Evolutionary conservation across 2,113 vertebrate species (phyloP).

Genomic region (Tauraco erythrolophus): DNA sequence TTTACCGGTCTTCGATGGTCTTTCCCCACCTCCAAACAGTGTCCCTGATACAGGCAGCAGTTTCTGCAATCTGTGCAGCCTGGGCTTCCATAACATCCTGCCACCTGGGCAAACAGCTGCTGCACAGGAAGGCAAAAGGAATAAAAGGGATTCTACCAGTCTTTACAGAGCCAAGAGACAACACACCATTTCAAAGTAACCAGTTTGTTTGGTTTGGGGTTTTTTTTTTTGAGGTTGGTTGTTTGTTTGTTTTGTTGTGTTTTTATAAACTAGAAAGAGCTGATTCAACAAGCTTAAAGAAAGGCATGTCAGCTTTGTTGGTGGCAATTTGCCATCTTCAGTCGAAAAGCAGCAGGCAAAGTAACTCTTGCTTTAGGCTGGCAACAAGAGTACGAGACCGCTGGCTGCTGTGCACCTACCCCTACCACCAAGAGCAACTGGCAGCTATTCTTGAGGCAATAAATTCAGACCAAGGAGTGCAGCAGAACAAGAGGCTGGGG

Average conservation of each 20-base stretch:
- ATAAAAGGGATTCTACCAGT: not conserved
- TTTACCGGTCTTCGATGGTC: not conserved
- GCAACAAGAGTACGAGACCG: not conserved
- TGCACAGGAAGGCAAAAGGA: constrained; percentile 21
- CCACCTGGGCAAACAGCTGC: constrained; percentile 36
- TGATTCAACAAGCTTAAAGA: not conserved
- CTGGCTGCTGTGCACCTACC: not conserved
- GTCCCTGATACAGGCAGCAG: not conserved
- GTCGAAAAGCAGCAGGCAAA: not conserved
- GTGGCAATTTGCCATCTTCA: not conserved
- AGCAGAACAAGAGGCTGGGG: not conserved
- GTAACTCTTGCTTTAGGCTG: not conserved
- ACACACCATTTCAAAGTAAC: not conserved
- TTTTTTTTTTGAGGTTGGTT: too few species aligned
- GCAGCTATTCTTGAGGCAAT: not conserved
- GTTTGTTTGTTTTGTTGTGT: not conserved
- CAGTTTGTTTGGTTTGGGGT: not conserved
- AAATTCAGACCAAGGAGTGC: not conserved
- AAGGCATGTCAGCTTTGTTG: not conserved
- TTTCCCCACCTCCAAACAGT: not conserved
- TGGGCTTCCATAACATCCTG: constrained; percentile 36
- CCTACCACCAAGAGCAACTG: not conserved
- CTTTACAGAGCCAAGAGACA: not conserved
- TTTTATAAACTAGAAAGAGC: not conserved
- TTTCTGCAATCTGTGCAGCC: not conserved